Base-by-base conservation (phyloP, 2,888 invertebrate species). In the Parapristionchus giblindavisi region DNA sequence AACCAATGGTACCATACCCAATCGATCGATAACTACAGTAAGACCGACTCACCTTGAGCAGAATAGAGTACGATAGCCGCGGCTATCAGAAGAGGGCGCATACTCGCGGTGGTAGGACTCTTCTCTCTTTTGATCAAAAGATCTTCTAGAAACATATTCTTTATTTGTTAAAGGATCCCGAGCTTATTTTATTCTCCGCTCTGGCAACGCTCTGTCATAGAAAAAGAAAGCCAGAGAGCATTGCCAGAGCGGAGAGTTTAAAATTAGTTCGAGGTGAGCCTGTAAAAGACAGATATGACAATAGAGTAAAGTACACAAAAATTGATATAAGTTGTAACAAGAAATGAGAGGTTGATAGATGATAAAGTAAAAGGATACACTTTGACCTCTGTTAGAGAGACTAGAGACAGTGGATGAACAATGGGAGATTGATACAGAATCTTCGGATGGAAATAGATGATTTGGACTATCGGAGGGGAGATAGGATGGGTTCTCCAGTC, bases 51-150 rank as follows among this genome's bases (percentile, higher is more conserved):
- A 63, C 63, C 63, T 63, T 61, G 61, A 24, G 43, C 29, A 29
- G 40, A 63, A 14, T 52, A 68, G 6, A 52, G 52, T 29, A 52
- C n/a, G 21, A 68, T 38, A 8, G 32, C 11, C 14, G 51, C 48
- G 8, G 51, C 32, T 5, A 68, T 34, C 34, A 68, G 68, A n/a
- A 51, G 68, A 8, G 8, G 27, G 27, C 63, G n/a, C 63, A 63
- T 63, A 51, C 14, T 17, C 51, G 51, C 51, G n/a, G n/a, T 14
- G n/a, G 51, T 17, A 21, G n/a, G n/a, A 51, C 51, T n/a, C n/a
- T n/a, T n/a, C n/a, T n/a, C n/a, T n/a, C 51, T 51, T 14, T n/a
- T 14, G 51, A 51, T 17, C 14, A 51, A 51, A 21, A 51, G n/a
- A 51, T n/a, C n/a, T n/a, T n/a, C n/a, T n/a, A n/a, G n/a, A n/a